Evolutionary conservation across 2,113 vertebrate species (phyloP), one percentile per base, ranked within the genome.

Genomic region (Pelusios castaneus): DNA sequence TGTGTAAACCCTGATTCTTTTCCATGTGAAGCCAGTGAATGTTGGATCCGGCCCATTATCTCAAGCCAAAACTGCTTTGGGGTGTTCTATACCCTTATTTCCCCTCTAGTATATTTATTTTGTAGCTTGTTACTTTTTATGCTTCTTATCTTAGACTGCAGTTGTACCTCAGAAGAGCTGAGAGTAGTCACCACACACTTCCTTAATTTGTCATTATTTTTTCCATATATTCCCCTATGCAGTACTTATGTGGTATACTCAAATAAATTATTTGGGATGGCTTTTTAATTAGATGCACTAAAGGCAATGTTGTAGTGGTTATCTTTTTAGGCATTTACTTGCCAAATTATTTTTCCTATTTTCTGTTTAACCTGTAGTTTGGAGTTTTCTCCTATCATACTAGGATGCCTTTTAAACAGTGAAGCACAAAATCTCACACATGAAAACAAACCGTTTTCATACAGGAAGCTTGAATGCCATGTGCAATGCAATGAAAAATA

Each of bases 241-340:
- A 58, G 41, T 0, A 1, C 49, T 19, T 76, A 8, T 55, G 22
- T 4, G 1, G 84, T 43, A 3, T 17, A 76, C 2, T 31, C 84
- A 34, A 77, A 2, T 77, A 88, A 83, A 49, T 84, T 51, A 85
- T 85, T 78, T 92, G 1, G 1, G 11, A 60, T 77, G 2, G 31
- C 24, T 34, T 60, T 90, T 5, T 76, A 45, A 17, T 29, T 80
- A 63, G 10, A 77, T 29, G 2, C 5, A 16, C 2, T 54, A 60
- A 73, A 10, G 10, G 2, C 8, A 34, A 27, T 3, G 86, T 88
- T 4, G 5, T 60, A 87, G 47, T 34, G 1, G 10, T 55, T 88
- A 89, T 84, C 49, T 77, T 78, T 34, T 73, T 27, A 8, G 2
- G 6, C 3, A 10, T 78, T 89, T 19, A n/a, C 4, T 82, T 79